Percentiles rank a stretch among this genome's conserved stretches.
Evolutionary conservation across 2,797 vertebrate species (phyloP).

Genomic region (Iguana delicatissima): DNA sequence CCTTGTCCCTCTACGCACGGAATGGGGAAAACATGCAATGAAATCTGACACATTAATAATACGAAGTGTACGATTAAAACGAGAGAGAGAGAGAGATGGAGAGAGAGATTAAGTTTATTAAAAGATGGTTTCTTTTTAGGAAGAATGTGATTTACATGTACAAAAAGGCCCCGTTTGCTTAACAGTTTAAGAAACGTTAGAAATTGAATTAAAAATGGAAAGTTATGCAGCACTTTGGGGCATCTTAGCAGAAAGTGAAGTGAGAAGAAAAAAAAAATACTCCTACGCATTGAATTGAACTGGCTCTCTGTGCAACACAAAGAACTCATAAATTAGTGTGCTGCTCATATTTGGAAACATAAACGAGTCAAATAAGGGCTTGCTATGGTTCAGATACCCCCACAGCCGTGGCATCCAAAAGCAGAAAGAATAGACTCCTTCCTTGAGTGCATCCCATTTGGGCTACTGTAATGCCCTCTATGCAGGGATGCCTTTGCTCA

Average conservation of each 20-base stretch:
- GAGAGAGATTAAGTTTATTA: slow-evolving; percentile 65
- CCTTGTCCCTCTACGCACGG: slow-evolving; percentile 36
- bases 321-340: slow-evolving; percentile 46
- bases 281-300: slow-evolving; percentile 17
- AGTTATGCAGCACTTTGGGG: slow-evolving; percentile 35
- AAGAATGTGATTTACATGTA: slow-evolving; percentile 60
- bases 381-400: neutral
- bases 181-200: slow-evolving; percentile 12
- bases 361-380: slow-evolving; percentile 31
- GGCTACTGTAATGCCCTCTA: too few relatives aligned
- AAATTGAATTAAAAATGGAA: slow-evolving; percentile 26
- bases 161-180: slow-evolving; percentile 50
- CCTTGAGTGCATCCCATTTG: too few relatives aligned
- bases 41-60: slow-evolving; percentile 56
- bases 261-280: slow-evolving; percentile 27
- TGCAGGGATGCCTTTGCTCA: too few relatives aligned
- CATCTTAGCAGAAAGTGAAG: slow-evolving; percentile 25
- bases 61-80: slow-evolving; percentile 44
- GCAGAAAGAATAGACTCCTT: too few relatives aligned
- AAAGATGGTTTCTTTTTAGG: slow-evolving; percentile 46
- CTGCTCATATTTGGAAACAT: slow-evolving; percentile 15
- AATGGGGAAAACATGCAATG: slow-evolving; percentile 49
- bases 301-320: slow-evolving; percentile 32
- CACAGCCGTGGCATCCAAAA: neutral
- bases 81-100: neutral